A percentile compares a stretch with the other conserved stretches of the same genome.
Conservation (phyloP, 1,140 invertebrate genomes). For the Panagrolaimus sp. region DNA sequence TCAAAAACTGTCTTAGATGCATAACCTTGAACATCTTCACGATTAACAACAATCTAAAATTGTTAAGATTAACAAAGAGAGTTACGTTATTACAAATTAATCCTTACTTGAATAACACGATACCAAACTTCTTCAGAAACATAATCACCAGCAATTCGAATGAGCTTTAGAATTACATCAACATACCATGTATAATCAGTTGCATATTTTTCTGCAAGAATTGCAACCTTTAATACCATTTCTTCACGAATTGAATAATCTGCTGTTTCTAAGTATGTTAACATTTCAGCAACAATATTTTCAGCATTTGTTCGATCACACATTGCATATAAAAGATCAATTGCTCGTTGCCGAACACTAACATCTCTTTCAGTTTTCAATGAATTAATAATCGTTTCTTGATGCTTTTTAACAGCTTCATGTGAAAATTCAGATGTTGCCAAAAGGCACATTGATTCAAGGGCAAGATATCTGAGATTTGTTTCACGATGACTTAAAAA, state of each 20-base stretch:
- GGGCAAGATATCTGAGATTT: constrained; percentile 90
- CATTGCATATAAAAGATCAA: constrained; percentile 99
- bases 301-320: constrained; percentile 98
- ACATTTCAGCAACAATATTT: constrained; percentile 99
- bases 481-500: constrained; percentile 97
- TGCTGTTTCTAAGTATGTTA: constrained; percentile 95
- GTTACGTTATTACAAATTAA: no score
- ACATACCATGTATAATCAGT: constrained; percentile 99
- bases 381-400: constrained; percentile 96
- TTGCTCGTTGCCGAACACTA: constrained; percentile 92
- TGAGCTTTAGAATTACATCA: constrained; percentile 97
- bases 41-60: constrained; percentile 82
- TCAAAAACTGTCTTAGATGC: constrained; percentile 99
- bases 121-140: constrained; percentile 94
- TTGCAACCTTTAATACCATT: constrained; percentile 98
- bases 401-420: constrained; percentile 99
- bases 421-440: constrained; percentile 99
- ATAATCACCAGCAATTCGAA: constrained; percentile 98
- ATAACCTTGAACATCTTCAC: constrained; percentile 94
- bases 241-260: constrained; percentile 99
- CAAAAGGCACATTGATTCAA: constrained; percentile 98
- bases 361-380: constrained; percentile 98
- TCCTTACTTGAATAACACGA: constrained; percentile 78
- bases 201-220: constrained; percentile 97
- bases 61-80: no score